Evolutionary conservation across 2,888 invertebrate species (phyloP).

Genomic region (Mimachlamys varia): DNA sequence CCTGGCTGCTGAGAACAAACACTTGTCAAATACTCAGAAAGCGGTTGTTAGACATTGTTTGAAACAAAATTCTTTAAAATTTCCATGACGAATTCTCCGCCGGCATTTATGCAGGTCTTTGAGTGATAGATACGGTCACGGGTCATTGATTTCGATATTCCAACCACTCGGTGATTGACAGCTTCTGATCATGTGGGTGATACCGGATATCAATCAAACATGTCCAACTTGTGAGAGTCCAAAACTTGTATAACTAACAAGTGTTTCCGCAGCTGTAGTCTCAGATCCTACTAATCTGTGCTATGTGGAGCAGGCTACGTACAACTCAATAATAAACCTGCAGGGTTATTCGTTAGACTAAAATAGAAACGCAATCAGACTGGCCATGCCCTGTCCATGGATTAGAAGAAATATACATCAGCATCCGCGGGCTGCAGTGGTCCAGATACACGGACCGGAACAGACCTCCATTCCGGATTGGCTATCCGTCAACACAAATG

Average conservation of each 20-base stretch:
- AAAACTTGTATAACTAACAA: neutral
- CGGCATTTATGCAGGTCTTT: neutral
- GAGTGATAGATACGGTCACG: slow-evolving; percentile 19
- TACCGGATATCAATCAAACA: neutral
- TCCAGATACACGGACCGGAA: neutral
- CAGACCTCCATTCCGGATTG: neutral
- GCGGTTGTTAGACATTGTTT: neutral
- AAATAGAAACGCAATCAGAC: neutral
- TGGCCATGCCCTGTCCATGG: neutral
- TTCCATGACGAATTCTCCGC: neutral
- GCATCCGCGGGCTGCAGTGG: neutral
- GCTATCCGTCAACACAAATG: neutral
- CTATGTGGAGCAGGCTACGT: neutral
- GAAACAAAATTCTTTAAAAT: neutral
- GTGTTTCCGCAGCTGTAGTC: neutral
- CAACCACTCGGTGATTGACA: neutral
- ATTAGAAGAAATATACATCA: neutral
- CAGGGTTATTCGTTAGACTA: neutral
- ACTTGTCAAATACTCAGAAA: neutral
- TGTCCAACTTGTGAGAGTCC: neutral
- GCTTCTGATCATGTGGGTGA: neutral
- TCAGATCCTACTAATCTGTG: neutral
- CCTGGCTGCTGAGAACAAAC: neutral
- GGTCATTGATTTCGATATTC: neutral
- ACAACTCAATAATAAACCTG: neutral